Evolutionary conservation across 2,888 invertebrate genomes (phyloP), one percentile per base, ranked within the genome.

Genomic region (Acanthosepion lycidas): DNA sequence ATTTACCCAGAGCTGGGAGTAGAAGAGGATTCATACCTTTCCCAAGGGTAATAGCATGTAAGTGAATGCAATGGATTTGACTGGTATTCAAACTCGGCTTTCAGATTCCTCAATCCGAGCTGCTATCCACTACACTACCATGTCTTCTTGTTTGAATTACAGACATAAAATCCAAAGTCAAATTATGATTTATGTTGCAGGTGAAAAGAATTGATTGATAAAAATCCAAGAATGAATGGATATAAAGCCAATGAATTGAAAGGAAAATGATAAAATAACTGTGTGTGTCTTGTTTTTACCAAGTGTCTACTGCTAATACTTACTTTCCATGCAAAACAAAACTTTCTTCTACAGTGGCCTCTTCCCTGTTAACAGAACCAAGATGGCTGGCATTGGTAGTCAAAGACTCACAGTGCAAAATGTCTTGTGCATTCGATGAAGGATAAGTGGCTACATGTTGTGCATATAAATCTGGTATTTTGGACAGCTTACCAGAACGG

Each of bases 381-480:
- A 94, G 96, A 78, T 78, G n/a, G 78, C 78, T n/a, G 15, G n/a
- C n/a, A 18, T 78, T 78, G 12, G 78, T 55, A 20, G 91, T 5
- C 59, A 51, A 6, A n/a, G 42, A 20, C 20, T 92, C 49, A 53
- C 92, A 78, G 9, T 78, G 78, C 15, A 64, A 96, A 78, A 96
- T 96, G 94, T 96, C 59, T 78, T 94, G 64, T 49, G 49, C 5
- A n/a, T 92, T 94, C 26, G 91, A 48, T 94, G 95, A 97, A 20
- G 97, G 96, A 4, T 97, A 95, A 48, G 96, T 97, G 15, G 96
- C 97, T 15, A 97, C 96, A 95, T 97, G 97, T 94, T 96, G 97
- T 94, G 97, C 97, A 94, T 97, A 97, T 26, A 97, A 95, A 53
- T 97, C 97, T 1, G 97, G 97, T 95, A 96, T 97, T 28, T 95